phyloP scores from a whole-genome alignment of 2,113 vertebrate species.

The Hippocampus mohnikei region DNA sequence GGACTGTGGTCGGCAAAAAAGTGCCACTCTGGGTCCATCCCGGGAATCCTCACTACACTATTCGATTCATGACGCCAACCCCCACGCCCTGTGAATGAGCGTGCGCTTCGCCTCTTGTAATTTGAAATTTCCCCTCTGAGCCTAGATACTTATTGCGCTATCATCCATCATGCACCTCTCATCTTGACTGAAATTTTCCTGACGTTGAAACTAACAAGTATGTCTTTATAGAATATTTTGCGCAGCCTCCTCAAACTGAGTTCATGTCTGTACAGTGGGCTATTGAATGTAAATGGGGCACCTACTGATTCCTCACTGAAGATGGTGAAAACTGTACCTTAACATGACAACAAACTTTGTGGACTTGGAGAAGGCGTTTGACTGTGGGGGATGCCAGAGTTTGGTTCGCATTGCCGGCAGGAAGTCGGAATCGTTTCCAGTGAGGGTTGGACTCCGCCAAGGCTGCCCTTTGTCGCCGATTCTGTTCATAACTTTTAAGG shows the following conservation, averaged over 20 bases:
- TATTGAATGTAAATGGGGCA: constrained; percentile 42
- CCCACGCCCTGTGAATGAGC: constrained; percentile 49
- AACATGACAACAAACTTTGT: constrained; percentile 19
- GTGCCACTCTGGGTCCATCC: constrained; percentile 63
- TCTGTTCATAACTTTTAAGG: no score
- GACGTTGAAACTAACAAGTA: constrained; percentile 43
- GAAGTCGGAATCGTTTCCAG: no score
- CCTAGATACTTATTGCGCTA: constrained; percentile 57
- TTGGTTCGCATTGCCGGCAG: no score
- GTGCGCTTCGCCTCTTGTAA: constrained; percentile 52
- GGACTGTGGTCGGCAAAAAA: constrained; percentile 56
- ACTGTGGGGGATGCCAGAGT: no score
- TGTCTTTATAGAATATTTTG: constrained; percentile 44
- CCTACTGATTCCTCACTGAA: neutral
- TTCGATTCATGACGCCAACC: constrained; percentile 57
- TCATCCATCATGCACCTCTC: constrained; percentile 59
- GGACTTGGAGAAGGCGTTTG: no score
- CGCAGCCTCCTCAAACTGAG: constrained; percentile 20
- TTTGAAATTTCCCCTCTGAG: constrained; percentile 59
- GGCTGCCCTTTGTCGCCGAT: no score
- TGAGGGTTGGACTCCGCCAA: no score
- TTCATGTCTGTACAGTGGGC: constrained; percentile 34
- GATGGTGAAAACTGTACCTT: constrained; percentile 13
- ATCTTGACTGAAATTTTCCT: constrained; percentile 32
- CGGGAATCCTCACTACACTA: constrained; percentile 57